Evolutionary conservation across 2,113 vertebrate genomes (phyloP).

Genomic region (Calidris pugnax): DNA sequence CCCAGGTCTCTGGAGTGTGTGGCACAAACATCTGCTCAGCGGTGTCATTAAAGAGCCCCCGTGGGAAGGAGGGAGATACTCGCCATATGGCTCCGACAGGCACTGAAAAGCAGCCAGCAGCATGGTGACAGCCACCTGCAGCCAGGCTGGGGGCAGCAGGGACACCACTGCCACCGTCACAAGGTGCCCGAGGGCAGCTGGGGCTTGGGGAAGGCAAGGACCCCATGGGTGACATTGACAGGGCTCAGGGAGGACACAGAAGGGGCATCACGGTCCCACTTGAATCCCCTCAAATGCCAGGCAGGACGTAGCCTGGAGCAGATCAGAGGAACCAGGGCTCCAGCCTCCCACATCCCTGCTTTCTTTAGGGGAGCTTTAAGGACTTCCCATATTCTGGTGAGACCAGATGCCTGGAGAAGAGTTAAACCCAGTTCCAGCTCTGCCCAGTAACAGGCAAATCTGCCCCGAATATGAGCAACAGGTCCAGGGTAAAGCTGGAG

Average conservation of each 20-base stretch:
- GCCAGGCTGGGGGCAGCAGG: not conserved
- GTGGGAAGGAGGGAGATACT: not conserved
- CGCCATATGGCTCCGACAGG: not conserved
- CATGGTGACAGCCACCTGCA: not conserved
- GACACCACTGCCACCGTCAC: not conserved
- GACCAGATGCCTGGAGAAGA: not conserved
- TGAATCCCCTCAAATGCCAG: not conserved
- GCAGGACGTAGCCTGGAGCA: not conserved
- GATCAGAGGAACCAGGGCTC: not conserved
- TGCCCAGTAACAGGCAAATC: not conserved
- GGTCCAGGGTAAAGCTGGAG: not conserved
- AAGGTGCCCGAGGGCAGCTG: not conserved
- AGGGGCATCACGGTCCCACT: not conserved
- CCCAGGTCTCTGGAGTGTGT: not conserved
- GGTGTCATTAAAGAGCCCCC: not conserved
- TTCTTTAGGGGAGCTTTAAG: not conserved
- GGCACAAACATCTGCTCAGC: slow-evolving; percentile 50
- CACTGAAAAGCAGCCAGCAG: not conserved
- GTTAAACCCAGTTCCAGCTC: not conserved
- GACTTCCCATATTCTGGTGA: not conserved
- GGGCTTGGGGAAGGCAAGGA: not conserved
- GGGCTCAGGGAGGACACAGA: not conserved
- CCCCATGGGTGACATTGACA: not conserved
- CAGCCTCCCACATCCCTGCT: not conserved
- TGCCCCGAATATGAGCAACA: rapidly evolving